Evolutionary conservation across 2,797 vertebrate genomes (phyloP).

Genomic region (Clarias platycephalus): DNA sequence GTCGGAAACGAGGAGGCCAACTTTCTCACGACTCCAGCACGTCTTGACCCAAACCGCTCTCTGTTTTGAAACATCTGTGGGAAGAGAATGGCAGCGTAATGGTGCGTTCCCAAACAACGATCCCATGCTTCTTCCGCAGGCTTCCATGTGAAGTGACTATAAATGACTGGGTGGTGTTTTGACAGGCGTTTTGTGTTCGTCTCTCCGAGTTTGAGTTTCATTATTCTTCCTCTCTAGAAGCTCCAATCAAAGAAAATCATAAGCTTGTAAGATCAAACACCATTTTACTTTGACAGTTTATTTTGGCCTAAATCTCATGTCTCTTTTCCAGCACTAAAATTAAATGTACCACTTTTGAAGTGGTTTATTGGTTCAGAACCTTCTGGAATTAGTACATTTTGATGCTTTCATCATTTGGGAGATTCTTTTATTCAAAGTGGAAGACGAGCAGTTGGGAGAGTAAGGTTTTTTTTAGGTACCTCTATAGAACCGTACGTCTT

Average conservation of each 20-base stretch:
- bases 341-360: neutral
- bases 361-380: neutral
- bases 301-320: neutral
- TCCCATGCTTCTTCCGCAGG: constrained; percentile 12
- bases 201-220: neutral
- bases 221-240: neutral
- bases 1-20: constrained; percentile 56
- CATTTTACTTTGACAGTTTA: neutral
- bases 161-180: constrained; percentile 1
- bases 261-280: neutral
- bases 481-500: neutral
- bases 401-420: neutral
- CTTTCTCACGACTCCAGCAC: constrained; percentile 69
- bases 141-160: neutral
- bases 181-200: constrained; percentile 1
- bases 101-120: constrained; percentile 32
- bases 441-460: no score
- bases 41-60: constrained; percentile 51
- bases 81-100: constrained; percentile 35
- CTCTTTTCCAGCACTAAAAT: constrained; percentile 7
- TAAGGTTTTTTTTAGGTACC: neutral
- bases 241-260: neutral
- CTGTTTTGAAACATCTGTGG: constrained; percentile 46
- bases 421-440: constrained; percentile 6
- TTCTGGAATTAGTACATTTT: neutral